Evolutionary conservation across 2,888 invertebrate genomes (phyloP).

Genomic region (Tetragnatha montana): DNA sequence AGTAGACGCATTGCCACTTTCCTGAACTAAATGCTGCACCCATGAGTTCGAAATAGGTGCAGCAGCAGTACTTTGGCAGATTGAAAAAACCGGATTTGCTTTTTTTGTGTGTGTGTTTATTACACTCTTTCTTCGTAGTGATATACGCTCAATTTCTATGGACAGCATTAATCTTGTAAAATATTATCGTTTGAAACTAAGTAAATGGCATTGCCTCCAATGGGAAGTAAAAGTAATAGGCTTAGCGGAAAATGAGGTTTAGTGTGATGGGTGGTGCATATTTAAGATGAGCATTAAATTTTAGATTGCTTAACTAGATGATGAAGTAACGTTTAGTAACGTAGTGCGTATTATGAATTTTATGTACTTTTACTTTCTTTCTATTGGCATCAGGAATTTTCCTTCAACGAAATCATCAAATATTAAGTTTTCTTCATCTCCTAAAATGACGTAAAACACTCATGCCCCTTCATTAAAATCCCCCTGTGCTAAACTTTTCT

Average conservation of each 20-base stretch:
- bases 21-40: conserved; percentile 7
- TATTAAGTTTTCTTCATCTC: no score
- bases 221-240: neutral
- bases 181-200: neutral
- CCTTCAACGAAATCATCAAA: no score
- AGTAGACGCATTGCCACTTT: neutral
- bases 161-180: neutral
- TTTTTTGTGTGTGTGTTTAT: neutral
- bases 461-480: no score
- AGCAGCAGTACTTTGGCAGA: neutral
- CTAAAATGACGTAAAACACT: no score
- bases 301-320: no score
- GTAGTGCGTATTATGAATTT: no score
- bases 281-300: neutral
- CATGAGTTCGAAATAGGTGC: neutral
- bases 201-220: neutral
- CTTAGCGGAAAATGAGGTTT: neutral
- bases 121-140: neutral
- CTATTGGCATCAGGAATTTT: no score
- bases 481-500: no score
- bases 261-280: neutral
- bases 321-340: no score
- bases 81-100: conserved; percentile 9
- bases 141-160: neutral
- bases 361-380: no score